A percentile compares a stretch with the other conserved stretches of the same genome.
Conservation (phyloP, 2,797 vertebrate species). For the Poeciliopsis gracilis region DNA sequence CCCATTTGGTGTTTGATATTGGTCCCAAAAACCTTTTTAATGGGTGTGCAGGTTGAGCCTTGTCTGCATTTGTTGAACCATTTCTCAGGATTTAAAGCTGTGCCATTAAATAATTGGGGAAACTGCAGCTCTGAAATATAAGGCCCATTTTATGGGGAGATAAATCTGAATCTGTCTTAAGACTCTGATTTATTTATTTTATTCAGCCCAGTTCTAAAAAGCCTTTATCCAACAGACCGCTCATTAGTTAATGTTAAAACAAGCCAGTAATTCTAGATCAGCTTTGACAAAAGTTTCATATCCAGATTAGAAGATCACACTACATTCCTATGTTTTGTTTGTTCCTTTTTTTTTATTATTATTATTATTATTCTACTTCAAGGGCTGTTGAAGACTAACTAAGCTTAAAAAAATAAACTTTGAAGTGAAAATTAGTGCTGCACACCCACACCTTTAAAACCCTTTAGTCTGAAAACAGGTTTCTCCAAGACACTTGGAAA, state of each 20-base stretch:
- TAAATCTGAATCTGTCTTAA: neutral
- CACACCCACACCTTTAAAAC: neutral
- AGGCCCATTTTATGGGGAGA: neutral
- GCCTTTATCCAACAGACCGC: neutral
- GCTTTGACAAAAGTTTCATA: neutral
- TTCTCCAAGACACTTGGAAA: neutral
- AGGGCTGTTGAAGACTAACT: neutral
- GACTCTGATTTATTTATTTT: neutral
- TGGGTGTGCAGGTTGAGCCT: neutral
- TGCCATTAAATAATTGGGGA: neutral
- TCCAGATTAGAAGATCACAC: neutral
- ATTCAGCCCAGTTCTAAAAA: neutral
- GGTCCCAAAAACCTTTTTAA: neutral
- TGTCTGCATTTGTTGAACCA: neutral
- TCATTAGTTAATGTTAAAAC: neutral
- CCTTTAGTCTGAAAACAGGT: neutral
- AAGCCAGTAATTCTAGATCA: neutral
- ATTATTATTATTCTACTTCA: neutral
- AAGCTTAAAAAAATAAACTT: neutral
- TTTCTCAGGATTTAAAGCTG: conserved; percentile 1
- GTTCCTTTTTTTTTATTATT: neutral
- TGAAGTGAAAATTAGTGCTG: neutral
- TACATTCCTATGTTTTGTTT: neutral
- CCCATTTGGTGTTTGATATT: neutral
- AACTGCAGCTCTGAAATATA: neutral